These are phyloP conservation scores for Drosophila nebulosa DNA, from an alignment of 1,140 invertebrate species.

Conservation along the genomic window DNA sequence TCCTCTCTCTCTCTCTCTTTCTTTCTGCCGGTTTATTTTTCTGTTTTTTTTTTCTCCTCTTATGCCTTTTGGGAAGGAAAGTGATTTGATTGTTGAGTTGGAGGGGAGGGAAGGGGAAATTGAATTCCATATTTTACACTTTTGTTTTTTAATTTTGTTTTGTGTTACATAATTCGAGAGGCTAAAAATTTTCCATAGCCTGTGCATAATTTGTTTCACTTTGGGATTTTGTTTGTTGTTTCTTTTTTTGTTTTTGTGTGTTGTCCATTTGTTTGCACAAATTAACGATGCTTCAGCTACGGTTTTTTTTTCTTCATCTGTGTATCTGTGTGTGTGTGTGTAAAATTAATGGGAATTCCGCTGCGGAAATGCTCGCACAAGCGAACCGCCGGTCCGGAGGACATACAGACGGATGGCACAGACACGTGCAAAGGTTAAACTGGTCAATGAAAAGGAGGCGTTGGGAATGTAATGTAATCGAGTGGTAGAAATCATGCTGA, in stretches of 20 bases:
- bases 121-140: constrained; percentile 47
- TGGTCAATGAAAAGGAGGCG: constrained; percentile 50
- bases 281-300: constrained; percentile 68
- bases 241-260: background rate
- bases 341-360: constrained; percentile 76
- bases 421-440: constrained; percentile 70
- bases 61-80: no score
- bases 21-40: no score
- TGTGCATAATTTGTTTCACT: constrained; percentile 41
- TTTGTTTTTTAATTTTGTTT: constrained; percentile 50
- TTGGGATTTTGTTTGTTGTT: background rate
- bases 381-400: constrained; percentile 22
- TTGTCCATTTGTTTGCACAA: constrained; percentile 66
- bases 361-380: constrained; percentile 66
- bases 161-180: constrained; percentile 32
- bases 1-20: no score
- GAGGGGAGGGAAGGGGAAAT: background rate
- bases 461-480: constrained; percentile 42
- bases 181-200: constrained; percentile 31
- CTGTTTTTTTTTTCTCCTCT: no score
- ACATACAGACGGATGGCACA: constrained; percentile 10
- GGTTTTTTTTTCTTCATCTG: constrained; percentile 16
- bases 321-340: constrained; percentile 33
- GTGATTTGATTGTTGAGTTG: background rate
- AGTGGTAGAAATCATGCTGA: constrained; percentile 55